These are phyloP conservation scores for Poecilus cupreus DNA, from an alignment of 2,888 invertebrate species.

Conservation along the genomic window DNA sequence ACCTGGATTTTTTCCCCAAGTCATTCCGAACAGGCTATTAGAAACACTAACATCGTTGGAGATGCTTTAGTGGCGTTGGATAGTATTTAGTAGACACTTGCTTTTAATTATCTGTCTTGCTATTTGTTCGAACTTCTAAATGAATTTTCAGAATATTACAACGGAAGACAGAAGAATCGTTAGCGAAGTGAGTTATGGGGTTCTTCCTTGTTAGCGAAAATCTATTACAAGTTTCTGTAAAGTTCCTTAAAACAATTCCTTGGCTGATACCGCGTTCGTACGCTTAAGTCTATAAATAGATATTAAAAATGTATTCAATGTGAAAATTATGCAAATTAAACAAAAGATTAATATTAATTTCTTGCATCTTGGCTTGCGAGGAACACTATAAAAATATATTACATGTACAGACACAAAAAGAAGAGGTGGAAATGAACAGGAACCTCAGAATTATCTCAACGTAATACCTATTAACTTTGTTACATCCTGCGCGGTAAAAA, in stretches of 20 bases:
- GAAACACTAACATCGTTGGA: background rate
- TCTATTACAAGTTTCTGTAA: no score
- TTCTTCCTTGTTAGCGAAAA: background rate
- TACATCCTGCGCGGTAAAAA: conserved; percentile 35
- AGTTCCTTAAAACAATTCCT: no score
- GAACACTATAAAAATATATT: conserved; percentile 22
- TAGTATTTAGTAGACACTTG: conserved; percentile 14
- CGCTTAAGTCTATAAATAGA: conserved; percentile 3
- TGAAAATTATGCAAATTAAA: conserved; percentile 42
- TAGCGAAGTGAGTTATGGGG: conserved; percentile 30
- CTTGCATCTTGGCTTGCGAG: conserved; percentile 41
- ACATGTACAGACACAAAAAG: conserved; percentile 27
- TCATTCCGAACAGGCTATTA: conserved; percentile 10
- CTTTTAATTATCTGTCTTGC: conserved; percentile 8
- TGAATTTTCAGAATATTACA: conserved; percentile 16
- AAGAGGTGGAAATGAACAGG: conserved; percentile 37
- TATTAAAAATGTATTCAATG: conserved; percentile 21
- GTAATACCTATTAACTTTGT: conserved; percentile 42
- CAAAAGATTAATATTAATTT: conserved; percentile 42
- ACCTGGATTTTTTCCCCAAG: background rate
- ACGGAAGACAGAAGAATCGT: background rate
- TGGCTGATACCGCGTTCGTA: background rate
- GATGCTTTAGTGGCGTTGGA: background rate
- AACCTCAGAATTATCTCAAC: conserved; percentile 38
- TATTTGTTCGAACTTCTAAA: background rate